phyloP scores from a whole-genome alignment of 2,888 invertebrate species.

The Macrosiphum euphorbiae region DNA sequence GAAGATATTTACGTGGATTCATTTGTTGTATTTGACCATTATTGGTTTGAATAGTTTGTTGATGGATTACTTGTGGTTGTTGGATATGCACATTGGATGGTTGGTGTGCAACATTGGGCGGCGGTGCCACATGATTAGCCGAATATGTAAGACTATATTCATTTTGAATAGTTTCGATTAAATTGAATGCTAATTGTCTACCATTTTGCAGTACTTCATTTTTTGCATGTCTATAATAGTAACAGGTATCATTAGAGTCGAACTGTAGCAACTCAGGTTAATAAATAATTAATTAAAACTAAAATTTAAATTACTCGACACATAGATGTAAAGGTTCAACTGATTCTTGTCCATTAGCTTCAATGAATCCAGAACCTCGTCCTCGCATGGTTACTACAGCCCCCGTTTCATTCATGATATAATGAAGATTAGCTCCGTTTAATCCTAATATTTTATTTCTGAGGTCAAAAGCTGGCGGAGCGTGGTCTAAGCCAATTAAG shows the following conservation, averaged over 20 bases:
- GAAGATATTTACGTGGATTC: conserved; percentile 48
- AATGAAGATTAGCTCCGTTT: conserved; percentile 81
- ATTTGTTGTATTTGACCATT: conserved; percentile 68
- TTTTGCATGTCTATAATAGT: conserved; percentile 76
- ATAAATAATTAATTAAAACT: not conserved
- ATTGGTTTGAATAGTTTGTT: conserved; percentile 70
- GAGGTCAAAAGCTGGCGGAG: conserved; percentile 82
- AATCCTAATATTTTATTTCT: conserved; percentile 81
- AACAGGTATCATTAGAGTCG: not conserved
- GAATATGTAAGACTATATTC: conserved; percentile 71
- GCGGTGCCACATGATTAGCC: conserved; percentile 64
- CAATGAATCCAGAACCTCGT: conserved; percentile 77
- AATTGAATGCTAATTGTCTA: conserved; percentile 80
- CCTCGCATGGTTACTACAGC: conserved; percentile 82
- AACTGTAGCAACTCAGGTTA: not conserved
- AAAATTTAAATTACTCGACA: conserved; percentile 74
- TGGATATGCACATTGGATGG: conserved; percentile 70
- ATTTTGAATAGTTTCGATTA: conserved; percentile 82
- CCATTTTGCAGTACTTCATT: conserved; percentile 79
- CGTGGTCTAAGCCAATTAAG: conserved; percentile 82
- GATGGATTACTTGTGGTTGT: conserved; percentile 69
- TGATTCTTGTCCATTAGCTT: conserved; percentile 75
- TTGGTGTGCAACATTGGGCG: conserved; percentile 70
- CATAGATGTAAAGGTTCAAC: conserved; percentile 83
- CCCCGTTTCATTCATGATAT: conserved; percentile 84